Conservation (phyloP, 2,888 invertebrate species). For the Netelia fuscicornis region DNA sequence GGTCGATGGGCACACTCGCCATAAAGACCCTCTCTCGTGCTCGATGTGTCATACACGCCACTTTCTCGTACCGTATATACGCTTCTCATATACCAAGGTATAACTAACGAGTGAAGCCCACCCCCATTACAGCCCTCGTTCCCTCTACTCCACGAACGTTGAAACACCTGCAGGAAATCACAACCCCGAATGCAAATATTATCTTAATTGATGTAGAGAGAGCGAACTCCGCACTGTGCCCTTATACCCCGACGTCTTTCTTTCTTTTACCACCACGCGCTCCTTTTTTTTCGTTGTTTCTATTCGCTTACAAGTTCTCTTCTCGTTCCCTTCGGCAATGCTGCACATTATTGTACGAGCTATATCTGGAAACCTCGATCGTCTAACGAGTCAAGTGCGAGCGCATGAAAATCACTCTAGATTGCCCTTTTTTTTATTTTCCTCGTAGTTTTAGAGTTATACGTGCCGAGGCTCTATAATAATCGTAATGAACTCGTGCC, state of each 20-base stretch:
- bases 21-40: slow-evolving; percentile 70
- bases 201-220: slow-evolving; percentile 82
- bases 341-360: slow-evolving; percentile 3
- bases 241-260: slow-evolving; percentile 31
- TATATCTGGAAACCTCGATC: slow-evolving; percentile 52
- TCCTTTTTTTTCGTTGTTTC: slow-evolving; percentile 25
- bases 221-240: slow-evolving; percentile 46
- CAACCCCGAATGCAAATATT: slow-evolving; percentile 84
- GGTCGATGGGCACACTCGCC: slow-evolving; percentile 61
- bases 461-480: neutral
- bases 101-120: slow-evolving; percentile 76
- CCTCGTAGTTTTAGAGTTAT: neutral
- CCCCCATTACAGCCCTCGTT: slow-evolving; percentile 61
- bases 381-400: slow-evolving; percentile 60
- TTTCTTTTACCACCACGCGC: slow-evolving; percentile 28
- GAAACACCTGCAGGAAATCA: slow-evolving; percentile 85
- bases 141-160: slow-evolving; percentile 43
- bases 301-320: slow-evolving; percentile 6
- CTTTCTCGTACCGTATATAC: slow-evolving; percentile 73
- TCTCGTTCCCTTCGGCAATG: slow-evolving; percentile 14
- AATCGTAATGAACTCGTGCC: slow-evolving; percentile 31
- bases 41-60: slow-evolving; percentile 83
- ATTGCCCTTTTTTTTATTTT: slow-evolving; percentile 40
- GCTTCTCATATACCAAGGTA: slow-evolving; percentile 70
- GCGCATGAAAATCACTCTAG: slow-evolving; percentile 51